A percentile compares a stretch with the other conserved stretches of the same genome.
These are phyloP conservation scores for Macroramphosus scolopax DNA, from an alignment of 2,797 vertebrate species.

Conservation along the genomic window DNA sequence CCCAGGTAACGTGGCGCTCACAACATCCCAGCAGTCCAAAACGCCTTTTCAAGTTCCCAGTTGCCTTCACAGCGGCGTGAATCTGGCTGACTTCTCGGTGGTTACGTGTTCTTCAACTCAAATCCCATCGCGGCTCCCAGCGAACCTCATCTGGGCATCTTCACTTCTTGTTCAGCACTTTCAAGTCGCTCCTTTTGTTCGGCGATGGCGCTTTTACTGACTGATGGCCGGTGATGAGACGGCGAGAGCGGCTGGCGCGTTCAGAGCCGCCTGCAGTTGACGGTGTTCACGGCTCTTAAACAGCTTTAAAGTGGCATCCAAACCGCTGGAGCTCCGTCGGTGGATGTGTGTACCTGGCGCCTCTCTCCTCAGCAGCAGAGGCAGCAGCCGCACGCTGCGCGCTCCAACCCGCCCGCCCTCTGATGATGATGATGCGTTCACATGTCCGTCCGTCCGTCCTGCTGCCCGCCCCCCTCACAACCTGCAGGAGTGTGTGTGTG, in stretches of 20 bases:
- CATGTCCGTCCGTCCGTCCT: constrained; percentile 34
- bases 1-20: constrained; percentile 51
- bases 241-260: too few species aligned
- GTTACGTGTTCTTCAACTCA: constrained; percentile 65
- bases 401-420: constrained; percentile 67
- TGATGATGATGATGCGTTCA: constrained; percentile 65
- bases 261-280: too few species aligned
- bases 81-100: constrained; percentile 31
- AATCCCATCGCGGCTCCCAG: constrained; percentile 66
- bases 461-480: constrained; percentile 46
- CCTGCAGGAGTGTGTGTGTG: too few species aligned
- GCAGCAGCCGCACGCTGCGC: constrained; percentile 53
- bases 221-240: too few species aligned
- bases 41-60: constrained; percentile 54
- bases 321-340: constrained; percentile 26
- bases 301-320: constrained; percentile 31
- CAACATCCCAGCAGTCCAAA: constrained; percentile 68
- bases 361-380: constrained; percentile 37
- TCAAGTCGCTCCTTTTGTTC: too few species aligned
- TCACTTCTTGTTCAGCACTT: constrained; percentile 20
- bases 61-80: constrained; percentile 33
- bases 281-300: constrained; percentile 9
- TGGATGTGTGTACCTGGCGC: constrained; percentile 43
- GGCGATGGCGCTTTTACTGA: too few species aligned
- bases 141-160: constrained; percentile 35